Evolutionary conservation across 2,797 vertebrate genomes (phyloP), one percentile per base, ranked within the genome.

Genomic region (Cyprinella venusta): DNA sequence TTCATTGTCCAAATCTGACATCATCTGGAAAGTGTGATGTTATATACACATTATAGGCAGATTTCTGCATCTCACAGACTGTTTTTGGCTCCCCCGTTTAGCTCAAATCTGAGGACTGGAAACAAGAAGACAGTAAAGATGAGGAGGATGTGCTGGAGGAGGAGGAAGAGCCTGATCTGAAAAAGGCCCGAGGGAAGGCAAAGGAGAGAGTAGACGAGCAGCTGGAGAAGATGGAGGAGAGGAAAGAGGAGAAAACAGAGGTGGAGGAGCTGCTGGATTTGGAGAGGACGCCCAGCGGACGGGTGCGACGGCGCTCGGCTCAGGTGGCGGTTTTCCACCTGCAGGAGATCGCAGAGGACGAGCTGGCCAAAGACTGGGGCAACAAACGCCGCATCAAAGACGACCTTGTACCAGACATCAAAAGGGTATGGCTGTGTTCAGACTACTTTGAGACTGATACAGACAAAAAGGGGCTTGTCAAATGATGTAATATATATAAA

Each of bases 301-400:
- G 98, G 74, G 96, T 99, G 90, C 94, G 98, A 72, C 96, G 98
- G 54, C 96, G 96, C 0, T 99, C 98, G 0, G 98, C 98, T 79
- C 98, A 99, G 89, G 97, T 99, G 0, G 98, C 98, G 0, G 97
- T 99, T 45, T 99, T 99, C 92, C 98, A 99, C 91, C 95, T 99
- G 78, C 98, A 99, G 91, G 98, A 99, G 92, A 99, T 99, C 3
- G 98, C 97, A 0, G 98, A 98, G 87, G 97, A 98, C 0, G 97
- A 99, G 87, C 94, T 99, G 21, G 95, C 97, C 83, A 97, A 93
- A 86, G 98, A 98, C 75, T 98, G 97, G 96, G 97, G 96, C 76
- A 94, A 93, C 87, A 97, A 97, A 89, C 92, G 97, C 15, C 96
- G 96, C 89, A 98, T 97, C 93, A 98, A 97, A 91, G 98, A 99